phyloP scores from a whole-genome alignment of 2,797 vertebrate genomes.

The Catostomus latipinnis region DNA sequence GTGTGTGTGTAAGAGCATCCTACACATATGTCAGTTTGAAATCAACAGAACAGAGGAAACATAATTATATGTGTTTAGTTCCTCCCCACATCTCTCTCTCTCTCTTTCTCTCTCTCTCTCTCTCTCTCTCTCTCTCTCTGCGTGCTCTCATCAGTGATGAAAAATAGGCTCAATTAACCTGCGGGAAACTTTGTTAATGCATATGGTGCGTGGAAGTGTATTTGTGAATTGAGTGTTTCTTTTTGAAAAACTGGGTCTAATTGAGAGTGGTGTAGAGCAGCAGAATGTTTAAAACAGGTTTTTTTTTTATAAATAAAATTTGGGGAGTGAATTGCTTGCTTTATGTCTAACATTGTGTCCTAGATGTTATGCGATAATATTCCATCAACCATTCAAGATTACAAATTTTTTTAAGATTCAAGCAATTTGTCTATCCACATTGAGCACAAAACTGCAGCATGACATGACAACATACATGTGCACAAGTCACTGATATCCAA shows the following conservation, averaged over 20 bases:
- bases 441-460: too few species aligned
- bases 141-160: conserved; percentile 64
- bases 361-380: too few species aligned
- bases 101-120: too few species aligned
- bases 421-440: too few species aligned
- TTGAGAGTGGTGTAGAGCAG: background rate
- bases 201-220: conserved; percentile 36
- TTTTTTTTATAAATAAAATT: background rate
- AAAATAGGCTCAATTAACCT: conserved; percentile 78
- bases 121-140: background rate
- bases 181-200: conserved; percentile 67
- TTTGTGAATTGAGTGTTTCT: conserved; percentile 8
- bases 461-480: too few species aligned
- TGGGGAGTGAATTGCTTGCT: too few species aligned
- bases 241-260: conserved; percentile 36
- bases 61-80: conserved; percentile 44
- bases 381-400: too few species aligned
- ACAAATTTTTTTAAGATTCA: too few species aligned
- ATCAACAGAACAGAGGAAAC: conserved; percentile 48
- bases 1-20: background rate
- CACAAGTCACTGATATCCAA: too few species aligned
- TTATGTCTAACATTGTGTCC: too few species aligned
- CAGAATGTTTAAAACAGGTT: background rate
- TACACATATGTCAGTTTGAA: conserved; percentile 54
- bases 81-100: conserved; percentile 3